Evolutionary conservation across 2,888 invertebrate genomes (phyloP).

Genomic region (Melangyna quadrimaculata): DNA sequence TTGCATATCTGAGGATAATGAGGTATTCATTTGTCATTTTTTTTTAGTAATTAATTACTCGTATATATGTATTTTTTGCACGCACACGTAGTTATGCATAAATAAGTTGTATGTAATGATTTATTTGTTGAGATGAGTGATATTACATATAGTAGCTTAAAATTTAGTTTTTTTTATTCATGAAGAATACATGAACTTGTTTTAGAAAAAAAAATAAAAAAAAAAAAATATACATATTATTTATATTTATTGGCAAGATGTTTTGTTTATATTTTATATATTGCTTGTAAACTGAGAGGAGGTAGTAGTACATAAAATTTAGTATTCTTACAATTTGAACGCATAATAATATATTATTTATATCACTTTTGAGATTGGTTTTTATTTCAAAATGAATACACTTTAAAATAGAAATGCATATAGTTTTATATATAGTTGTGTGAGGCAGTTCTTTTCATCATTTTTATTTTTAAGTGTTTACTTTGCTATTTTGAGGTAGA

Average conservation of each 20-base stretch:
- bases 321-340: conserved; percentile 33
- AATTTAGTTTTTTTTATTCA: not conserved
- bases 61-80: not conserved
- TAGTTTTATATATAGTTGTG: conserved; percentile 35
- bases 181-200: not conserved
- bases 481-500: conserved; percentile 62
- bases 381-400: conserved; percentile 35
- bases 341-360: conserved; percentile 34
- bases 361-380: conserved; percentile 57
- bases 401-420: conserved; percentile 53
- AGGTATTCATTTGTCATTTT: conserved; percentile 69
- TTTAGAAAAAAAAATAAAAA: not conserved
- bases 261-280: conserved; percentile 27
- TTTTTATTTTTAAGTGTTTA: conserved; percentile 29
- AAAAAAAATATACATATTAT: not conserved
- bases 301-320: conserved; percentile 48
- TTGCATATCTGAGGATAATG: conserved; percentile 67
- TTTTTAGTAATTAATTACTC: conserved; percentile 45
- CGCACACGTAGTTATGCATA: not conserved
- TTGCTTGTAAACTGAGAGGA: conserved; percentile 44
- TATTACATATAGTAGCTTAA: not conserved
- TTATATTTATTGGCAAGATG: conserved; percentile 58
- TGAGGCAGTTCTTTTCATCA: conserved; percentile 62
- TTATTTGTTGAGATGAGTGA: conserved; percentile 19
- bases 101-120: not conserved